These are phyloP conservation scores for Peromyscus nudipes DNA, from an alignment of 2,797 vertebrate species.

Conservation along the genomic window DNA sequence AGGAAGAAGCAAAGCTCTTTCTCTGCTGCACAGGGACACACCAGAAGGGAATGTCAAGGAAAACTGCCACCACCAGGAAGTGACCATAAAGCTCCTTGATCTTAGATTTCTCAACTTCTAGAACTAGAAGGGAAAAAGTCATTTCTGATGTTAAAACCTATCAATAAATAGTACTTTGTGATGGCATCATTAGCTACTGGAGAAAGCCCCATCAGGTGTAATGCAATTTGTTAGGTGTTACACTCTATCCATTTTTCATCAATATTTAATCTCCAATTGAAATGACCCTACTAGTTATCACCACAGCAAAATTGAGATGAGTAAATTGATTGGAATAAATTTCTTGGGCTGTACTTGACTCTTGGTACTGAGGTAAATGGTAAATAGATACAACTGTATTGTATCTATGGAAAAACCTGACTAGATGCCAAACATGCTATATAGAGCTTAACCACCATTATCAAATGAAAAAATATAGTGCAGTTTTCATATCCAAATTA, in stretches of 20 bases:
- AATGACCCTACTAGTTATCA: neutral
- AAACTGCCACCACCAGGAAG: neutral
- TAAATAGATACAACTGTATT: neutral
- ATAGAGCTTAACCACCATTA: neutral
- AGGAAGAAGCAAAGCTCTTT: neutral
- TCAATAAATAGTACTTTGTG: neutral
- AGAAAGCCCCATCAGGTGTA: neutral
- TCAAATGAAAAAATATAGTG: neutral
- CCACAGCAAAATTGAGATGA: conserved; percentile 47
- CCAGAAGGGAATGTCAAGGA: neutral
- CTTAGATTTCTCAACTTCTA: neutral
- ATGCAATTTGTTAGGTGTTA: neutral
- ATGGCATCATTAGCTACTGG: neutral
- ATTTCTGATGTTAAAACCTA: neutral
- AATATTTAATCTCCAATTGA: neutral
- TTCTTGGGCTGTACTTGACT: neutral
- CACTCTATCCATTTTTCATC: neutral
- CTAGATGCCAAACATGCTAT: neutral
- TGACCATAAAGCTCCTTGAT: neutral
- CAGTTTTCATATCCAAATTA: conserved; percentile 17
- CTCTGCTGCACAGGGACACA: fast-evolving
- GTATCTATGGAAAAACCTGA: conserved; percentile 27
- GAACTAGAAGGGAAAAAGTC: neutral
- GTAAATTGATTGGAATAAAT: neutral
- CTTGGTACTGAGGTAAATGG: conserved; percentile 38